phyloP scores from a whole-genome alignment of 2,797 vertebrate genomes.

The Liparis tanakae region DNA sequence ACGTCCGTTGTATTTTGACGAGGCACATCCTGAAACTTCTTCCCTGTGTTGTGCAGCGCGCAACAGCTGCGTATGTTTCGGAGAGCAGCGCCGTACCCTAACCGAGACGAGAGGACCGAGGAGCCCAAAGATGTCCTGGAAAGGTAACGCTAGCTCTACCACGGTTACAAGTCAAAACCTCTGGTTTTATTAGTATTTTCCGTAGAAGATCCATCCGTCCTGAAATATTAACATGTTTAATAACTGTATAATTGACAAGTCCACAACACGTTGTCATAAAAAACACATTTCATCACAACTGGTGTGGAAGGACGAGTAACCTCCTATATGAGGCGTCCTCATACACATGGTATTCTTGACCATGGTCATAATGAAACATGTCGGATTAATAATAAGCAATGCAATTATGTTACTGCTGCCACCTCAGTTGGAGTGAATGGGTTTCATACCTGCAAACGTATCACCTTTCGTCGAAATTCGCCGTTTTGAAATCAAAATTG shows the following conservation, averaged over 20 bases:
- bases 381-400: background rate
- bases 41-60: conserved; percentile 54
- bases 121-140: conserved; percentile 75
- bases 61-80: conserved; percentile 78
- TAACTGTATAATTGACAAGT: background rate
- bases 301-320: background rate
- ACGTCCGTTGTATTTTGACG: background rate
- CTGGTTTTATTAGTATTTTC: too few species aligned
- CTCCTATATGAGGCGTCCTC: background rate
- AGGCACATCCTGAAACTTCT: background rate
- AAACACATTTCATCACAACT: background rate
- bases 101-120: conserved; percentile 78
- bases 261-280: too few species aligned
- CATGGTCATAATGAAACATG: background rate
- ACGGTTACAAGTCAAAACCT: too few species aligned
- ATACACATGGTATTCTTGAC: background rate
- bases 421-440: background rate
- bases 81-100: conserved; percentile 78
- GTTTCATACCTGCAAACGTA: too few species aligned
- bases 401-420: background rate
- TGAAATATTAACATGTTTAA: background rate
- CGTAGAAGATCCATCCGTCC: background rate
- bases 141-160: conserved; percentile 57
- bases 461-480: too few species aligned
- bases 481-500: too few species aligned